phyloP scores from a whole-genome alignment of 2,113 vertebrate species.

The Perca fluviatilis region DNA sequence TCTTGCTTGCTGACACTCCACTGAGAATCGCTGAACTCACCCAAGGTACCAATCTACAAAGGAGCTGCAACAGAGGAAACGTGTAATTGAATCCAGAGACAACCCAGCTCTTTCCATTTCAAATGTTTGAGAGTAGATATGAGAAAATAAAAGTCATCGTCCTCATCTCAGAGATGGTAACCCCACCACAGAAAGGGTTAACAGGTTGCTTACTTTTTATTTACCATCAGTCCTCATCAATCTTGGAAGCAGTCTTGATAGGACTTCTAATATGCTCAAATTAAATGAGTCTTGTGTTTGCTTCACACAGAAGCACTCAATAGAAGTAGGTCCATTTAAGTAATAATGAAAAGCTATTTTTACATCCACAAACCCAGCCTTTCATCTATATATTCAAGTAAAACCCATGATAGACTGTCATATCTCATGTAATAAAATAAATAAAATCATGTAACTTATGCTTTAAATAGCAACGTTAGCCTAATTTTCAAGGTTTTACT shows the following conservation, averaged over 20 bases:
- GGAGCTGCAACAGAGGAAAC: conserved; percentile 42
- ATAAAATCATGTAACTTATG: conserved; percentile 23
- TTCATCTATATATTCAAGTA: conserved; percentile 40
- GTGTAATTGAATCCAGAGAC: conserved; percentile 64
- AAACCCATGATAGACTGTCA: conserved; percentile 16
- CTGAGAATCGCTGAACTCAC: conserved; percentile 58
- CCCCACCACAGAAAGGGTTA: not conserved
- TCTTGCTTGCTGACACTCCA: conserved; percentile 28
- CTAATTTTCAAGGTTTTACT: conserved; percentile 48
- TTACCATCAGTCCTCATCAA: not conserved
- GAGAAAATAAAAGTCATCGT: conserved; percentile 7
- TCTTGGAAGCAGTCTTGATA: not conserved
- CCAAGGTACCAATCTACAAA: conserved; percentile 61
- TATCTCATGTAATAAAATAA: not conserved
- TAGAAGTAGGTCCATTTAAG: conserved; percentile 19
- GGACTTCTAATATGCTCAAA: conserved; percentile 1
- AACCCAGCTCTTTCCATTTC: conserved; percentile 69
- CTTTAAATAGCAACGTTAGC: conserved; percentile 59
- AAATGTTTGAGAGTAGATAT: conserved; percentile 42
- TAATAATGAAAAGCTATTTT: conserved; percentile 33
- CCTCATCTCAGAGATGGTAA: not conserved
- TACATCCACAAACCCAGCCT: conserved; percentile 10
- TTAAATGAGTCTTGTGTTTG: conserved; percentile 11
- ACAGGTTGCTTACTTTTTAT: not conserved
- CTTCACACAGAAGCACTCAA: conserved; percentile 1